Evolutionary conservation across 2,797 vertebrate species (phyloP).

Genomic region (Danio tinwini): DNA sequence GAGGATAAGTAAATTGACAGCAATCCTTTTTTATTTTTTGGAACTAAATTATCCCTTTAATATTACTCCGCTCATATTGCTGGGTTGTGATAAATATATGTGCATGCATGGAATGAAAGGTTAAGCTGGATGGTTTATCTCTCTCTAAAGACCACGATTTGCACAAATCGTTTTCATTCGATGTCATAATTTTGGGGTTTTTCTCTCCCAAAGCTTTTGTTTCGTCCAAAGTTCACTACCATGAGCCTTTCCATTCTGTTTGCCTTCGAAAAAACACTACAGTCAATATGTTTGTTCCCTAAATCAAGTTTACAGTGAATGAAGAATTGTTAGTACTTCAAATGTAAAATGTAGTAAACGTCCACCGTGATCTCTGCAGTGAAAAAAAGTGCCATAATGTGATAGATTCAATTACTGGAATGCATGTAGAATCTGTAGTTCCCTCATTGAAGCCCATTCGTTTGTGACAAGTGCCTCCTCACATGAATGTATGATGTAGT

Average conservation of each 20-base stretch:
- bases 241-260: constrained; percentile 29
- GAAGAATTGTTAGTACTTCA: neutral
- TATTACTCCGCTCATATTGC: neutral
- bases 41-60: neutral
- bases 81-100: neutral
- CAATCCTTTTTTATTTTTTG: no score
- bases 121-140: constrained; percentile 3
- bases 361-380: neutral
- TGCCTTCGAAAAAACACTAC: neutral
- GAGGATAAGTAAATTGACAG: no score
- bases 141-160: constrained; percentile 1
- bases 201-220: neutral
- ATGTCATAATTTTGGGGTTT: neutral
- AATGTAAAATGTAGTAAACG: neutral
- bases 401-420: neutral
- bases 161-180: constrained; percentile 25
- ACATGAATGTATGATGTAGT: constrained; percentile 41
- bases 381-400: constrained; percentile 9
- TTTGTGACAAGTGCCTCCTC: constrained; percentile 56
- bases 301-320: constrained; percentile 26
- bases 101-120: neutral
- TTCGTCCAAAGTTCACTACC: constrained; percentile 24
- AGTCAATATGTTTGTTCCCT: neutral
- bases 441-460: constrained; percentile 31
- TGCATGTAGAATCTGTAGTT: constrained; percentile 36